A percentile compares a stretch with the other conserved stretches of the same genome.
phyloP scores from a whole-genome alignment of 2,797 vertebrate species.

The Chromobotia macracanthus region DNA sequence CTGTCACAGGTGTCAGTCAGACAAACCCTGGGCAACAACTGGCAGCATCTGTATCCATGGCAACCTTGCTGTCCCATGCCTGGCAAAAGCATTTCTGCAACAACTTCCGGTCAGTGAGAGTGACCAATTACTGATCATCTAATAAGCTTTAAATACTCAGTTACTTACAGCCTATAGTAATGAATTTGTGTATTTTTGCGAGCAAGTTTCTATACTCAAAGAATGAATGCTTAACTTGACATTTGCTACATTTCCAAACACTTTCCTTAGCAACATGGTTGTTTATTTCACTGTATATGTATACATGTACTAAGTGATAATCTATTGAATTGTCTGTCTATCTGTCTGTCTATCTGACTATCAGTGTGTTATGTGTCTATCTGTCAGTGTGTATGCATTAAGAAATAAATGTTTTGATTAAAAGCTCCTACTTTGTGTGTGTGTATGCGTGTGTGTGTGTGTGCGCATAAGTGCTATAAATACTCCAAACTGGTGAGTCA shows the following conservation, averaged over 20 bases:
- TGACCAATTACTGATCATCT: neutral
- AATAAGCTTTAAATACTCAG: neutral
- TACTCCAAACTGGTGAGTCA: slow-evolving; percentile 54
- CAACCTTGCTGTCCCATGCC: neutral
- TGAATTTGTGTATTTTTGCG: neutral
- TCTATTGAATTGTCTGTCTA: fast-evolving
- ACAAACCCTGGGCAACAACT: slow-evolving; percentile 27
- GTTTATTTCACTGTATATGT: neutral
- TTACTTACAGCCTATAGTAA: neutral
- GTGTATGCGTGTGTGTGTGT: slow-evolving; percentile 14
- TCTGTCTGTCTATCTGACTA: neutral
- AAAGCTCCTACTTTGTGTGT: slow-evolving; percentile 19
- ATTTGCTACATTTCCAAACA: neutral
- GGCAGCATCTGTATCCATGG: slow-evolving; percentile 27
- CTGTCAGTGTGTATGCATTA: neutral
- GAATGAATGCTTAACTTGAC: too few relatives aligned
- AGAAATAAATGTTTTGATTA: neutral
- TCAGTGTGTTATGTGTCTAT: too few relatives aligned
- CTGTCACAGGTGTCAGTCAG: slow-evolving; percentile 31
- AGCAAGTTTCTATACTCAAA: too few relatives aligned
- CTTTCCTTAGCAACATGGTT: neutral
- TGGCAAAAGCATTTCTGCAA: slow-evolving; percentile 6
- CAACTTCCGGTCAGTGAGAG: neutral
- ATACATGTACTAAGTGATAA: neutral
- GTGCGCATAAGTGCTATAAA: slow-evolving; percentile 42